Evolutionary conservation across 2,113 vertebrate species (phyloP).

Genomic region (Mionectes macconnelli): DNA sequence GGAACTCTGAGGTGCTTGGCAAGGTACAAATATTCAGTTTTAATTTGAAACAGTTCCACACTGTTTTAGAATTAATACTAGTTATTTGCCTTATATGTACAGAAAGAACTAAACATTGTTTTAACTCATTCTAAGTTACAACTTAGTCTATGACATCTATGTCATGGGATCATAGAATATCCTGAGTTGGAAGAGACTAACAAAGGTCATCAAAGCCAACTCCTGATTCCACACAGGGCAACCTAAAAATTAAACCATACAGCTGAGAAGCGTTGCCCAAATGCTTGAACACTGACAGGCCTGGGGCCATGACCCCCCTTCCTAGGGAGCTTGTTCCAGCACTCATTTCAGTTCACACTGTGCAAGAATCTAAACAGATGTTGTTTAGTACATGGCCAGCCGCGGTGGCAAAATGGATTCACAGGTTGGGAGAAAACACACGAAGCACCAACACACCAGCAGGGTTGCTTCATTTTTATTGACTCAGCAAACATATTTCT

Average conservation of each 20-base stretch:
- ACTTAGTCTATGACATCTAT: not conserved
- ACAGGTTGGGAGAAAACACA: not conserved
- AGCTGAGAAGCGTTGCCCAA: not conserved
- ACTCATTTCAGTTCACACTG: not conserved
- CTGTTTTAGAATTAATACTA: not conserved
- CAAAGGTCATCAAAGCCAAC: not conserved
- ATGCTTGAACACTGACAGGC: not conserved
- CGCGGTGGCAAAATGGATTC: not conserved
- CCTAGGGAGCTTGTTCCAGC: not conserved
- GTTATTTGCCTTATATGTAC: not conserved
- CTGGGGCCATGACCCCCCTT: not conserved
- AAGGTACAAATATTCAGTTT: not conserved
- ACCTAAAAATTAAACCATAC: not conserved
- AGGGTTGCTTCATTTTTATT: conserved; percentile 54
- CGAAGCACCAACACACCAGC: not conserved
- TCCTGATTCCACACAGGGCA: not conserved
- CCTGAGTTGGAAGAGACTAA: not conserved
- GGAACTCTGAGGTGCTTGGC: not conserved
- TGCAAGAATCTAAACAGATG: not conserved
- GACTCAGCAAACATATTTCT: not conserved
- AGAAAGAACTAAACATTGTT: not conserved
- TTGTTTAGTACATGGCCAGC: not conserved
- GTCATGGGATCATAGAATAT: not conserved
- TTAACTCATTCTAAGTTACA: not conserved
- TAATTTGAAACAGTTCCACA: not conserved